These are phyloP conservation scores for Heptranchias perlo DNA, from an alignment of 2,113 vertebrate species.

Conservation along the genomic window DNA sequence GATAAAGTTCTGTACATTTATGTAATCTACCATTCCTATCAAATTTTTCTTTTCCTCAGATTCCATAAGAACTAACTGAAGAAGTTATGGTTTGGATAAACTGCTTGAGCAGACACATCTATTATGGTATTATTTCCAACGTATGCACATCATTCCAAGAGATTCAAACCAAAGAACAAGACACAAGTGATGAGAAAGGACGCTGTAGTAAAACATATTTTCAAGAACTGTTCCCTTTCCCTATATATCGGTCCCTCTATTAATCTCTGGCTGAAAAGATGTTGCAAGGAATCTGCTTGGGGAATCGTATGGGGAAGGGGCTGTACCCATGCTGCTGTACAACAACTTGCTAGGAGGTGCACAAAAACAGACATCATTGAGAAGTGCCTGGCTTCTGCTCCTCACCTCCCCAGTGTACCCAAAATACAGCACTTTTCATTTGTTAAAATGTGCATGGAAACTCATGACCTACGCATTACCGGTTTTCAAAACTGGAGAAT, in stretches of 20 bases:
- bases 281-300: not conserved
- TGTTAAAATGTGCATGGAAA: not conserved
- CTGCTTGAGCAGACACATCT: not conserved
- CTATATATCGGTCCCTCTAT: not conserved
- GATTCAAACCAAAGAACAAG: not conserved
- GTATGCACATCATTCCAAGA: not conserved
- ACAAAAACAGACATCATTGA: not conserved
- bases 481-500: not conserved
- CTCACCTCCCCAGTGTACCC: not conserved
- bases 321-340: too few relatives aligned
- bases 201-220: too few relatives aligned
- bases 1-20: too few relatives aligned
- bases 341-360: not conserved
- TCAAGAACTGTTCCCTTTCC: not conserved
- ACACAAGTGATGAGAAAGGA: not conserved
- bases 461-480: not conserved
- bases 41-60: too few relatives aligned
- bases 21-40: too few relatives aligned
- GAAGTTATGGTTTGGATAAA: too few relatives aligned
- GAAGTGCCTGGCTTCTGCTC: not conserved
- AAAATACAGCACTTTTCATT: not conserved
- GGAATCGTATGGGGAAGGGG: not conserved
- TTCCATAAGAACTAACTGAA: too few relatives aligned
- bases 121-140: not conserved
- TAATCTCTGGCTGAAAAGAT: not conserved